phyloP scores from a whole-genome alignment of 2,797 vertebrate genomes.

The Lacerta viridis region DNA sequence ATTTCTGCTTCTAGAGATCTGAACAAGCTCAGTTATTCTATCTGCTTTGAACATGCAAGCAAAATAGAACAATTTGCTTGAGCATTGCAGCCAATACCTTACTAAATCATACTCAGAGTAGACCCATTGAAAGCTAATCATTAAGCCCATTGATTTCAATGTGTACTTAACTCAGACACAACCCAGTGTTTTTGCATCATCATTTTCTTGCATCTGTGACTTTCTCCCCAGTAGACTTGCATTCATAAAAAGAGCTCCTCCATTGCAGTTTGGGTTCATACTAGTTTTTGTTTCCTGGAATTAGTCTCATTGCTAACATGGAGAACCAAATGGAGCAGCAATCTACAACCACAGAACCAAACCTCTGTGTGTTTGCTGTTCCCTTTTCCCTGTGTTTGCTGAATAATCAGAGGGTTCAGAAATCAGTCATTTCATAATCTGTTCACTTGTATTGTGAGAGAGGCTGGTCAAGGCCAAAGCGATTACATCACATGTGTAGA shows the following conservation, averaged over 20 bases:
- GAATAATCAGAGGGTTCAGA: conserved; percentile 35
- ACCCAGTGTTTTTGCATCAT: neutral
- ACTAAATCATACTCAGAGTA: too few species aligned
- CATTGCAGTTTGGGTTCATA: neutral
- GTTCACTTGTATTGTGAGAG: conserved; percentile 23
- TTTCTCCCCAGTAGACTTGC: rapidly evolving
- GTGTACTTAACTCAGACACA: too few species aligned
- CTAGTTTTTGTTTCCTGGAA: neutral
- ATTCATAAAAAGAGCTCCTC: neutral
- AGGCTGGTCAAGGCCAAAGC: neutral
- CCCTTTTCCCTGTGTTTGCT: conserved; percentile 15
- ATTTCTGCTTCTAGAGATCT: conserved; percentile 1
- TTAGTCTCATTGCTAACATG: neutral
- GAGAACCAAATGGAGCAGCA: neutral
- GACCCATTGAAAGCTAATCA: too few species aligned
- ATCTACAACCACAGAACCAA: neutral
- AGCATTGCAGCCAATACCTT: too few species aligned
- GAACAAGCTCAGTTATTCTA: conserved; percentile 45
- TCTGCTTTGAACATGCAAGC: neutral
- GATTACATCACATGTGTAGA: conserved; percentile 42
- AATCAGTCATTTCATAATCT: conserved; percentile 11
- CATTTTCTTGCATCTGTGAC: neutral
- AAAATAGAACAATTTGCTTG: neutral
- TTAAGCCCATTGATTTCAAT: too few species aligned
- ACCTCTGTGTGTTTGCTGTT: neutral